These are phyloP conservation scores for Isotomurus palustris DNA, from an alignment of 2,888 invertebrate species.

Conservation along the genomic window DNA sequence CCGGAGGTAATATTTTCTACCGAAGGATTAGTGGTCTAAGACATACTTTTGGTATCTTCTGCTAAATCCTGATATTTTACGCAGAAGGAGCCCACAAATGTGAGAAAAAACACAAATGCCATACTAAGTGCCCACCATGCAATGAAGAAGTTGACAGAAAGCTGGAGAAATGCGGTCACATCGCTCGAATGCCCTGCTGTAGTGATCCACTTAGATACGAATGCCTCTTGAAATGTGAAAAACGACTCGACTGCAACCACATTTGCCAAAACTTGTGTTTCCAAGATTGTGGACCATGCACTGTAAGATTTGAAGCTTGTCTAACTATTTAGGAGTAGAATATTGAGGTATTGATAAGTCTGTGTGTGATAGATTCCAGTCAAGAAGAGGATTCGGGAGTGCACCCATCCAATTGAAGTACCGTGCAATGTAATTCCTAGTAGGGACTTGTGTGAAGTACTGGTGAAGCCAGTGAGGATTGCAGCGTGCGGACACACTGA, in stretches of 20 bases:
- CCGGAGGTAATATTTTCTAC: conserved; percentile 11
- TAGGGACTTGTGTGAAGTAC: background rate
- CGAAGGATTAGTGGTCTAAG: no score
- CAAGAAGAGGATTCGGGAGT: background rate
- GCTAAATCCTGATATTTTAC: background rate
- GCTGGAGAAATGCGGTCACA: conserved; percentile 46
- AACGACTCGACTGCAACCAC: conserved; percentile 12
- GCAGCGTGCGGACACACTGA: conserved; percentile 20
- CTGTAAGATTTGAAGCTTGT: conserved; percentile 1
- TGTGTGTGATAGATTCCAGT: background rate
- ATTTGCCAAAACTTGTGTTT: conserved; percentile 13
- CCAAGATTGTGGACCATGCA: conserved; percentile 22
- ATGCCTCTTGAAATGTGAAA: conserved; percentile 8
- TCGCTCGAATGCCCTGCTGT: conserved; percentile 28
- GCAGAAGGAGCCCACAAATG: conserved; percentile 27
- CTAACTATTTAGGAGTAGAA: background rate
- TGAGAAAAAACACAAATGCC: conserved; percentile 21
- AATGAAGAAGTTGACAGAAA: conserved; percentile 24
- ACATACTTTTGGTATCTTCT: background rate
- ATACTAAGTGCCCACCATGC: conserved; percentile 35
- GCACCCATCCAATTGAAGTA: background rate
- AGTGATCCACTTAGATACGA: background rate
- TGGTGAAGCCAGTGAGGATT: background rate
- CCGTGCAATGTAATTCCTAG: background rate
- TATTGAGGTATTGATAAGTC: background rate